Conservation (phyloP, 2,797 vertebrate species). For the Scarus forsteni region DNA sequence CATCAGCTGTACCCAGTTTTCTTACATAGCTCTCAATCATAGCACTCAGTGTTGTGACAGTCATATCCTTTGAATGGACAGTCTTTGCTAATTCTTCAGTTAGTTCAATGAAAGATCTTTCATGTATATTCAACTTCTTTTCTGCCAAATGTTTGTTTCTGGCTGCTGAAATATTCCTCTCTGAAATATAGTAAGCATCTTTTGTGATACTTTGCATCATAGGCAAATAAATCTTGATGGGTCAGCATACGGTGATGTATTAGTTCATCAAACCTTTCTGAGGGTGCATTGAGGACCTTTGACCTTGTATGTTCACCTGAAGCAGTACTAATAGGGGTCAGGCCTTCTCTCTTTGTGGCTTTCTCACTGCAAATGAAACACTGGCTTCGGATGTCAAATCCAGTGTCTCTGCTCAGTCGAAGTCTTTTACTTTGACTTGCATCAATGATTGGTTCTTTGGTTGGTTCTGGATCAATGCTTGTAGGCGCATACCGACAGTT, state of each 20-base stretch:
- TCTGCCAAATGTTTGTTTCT: not conserved
- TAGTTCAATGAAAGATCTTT: not conserved
- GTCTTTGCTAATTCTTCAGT: not conserved
- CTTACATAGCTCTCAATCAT: not conserved
- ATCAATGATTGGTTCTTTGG: not conserved
- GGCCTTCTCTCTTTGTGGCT: not conserved
- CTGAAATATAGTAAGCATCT: slow-evolving; percentile 1
- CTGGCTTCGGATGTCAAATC: not conserved
- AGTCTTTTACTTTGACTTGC: not conserved
- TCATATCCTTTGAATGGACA: not conserved
- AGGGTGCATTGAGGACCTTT: not conserved
- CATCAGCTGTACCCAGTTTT: not conserved
- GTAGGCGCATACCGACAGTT: not conserved
- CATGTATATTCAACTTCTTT: not conserved
- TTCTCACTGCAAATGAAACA: not conserved
- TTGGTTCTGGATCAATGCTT: too few species aligned
- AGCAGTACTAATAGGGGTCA: not conserved
- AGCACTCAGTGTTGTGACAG: not conserved
- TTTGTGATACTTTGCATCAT: not conserved
- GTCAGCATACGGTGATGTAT: not conserved
- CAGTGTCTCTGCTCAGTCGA: not conserved
- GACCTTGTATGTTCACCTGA: not conserved
- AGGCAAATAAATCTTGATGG: not conserved
- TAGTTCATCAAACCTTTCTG: not conserved
- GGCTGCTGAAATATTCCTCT: not conserved